A percentile compares a stretch with the other conserved stretches of the same genome.
phyloP scores from a whole-genome alignment of 2,888 invertebrate species.

The Bruchidius siliquastri region DNA sequence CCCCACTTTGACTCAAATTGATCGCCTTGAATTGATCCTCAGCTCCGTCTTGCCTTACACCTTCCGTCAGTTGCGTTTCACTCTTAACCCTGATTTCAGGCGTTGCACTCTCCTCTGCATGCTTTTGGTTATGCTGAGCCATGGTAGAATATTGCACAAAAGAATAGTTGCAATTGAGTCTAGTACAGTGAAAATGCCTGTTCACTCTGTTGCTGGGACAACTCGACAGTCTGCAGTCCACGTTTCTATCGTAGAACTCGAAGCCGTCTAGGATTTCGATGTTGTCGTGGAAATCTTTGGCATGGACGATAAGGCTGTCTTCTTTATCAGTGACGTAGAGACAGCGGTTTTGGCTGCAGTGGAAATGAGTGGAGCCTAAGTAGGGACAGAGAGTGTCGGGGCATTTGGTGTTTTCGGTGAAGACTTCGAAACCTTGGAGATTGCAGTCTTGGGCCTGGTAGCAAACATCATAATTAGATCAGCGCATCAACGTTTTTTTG shows the following conservation, averaged over 20 bases:
- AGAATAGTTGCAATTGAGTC: constrained; percentile 65
- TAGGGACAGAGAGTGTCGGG: constrained; percentile 72
- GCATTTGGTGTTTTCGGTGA: constrained; percentile 61
- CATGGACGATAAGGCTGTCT: constrained; percentile 73
- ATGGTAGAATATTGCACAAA: constrained; percentile 72
- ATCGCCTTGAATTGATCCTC: constrained; percentile 36
- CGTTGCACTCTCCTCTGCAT: constrained; percentile 43
- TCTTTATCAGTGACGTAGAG: constrained; percentile 78
- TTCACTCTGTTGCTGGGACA: constrained; percentile 69
- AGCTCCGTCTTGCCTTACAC: constrained; percentile 22
- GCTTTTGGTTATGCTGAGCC: constrained; percentile 67
- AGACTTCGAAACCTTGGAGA: constrained; percentile 59
- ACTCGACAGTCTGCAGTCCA: constrained; percentile 63
- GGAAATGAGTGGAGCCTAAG: constrained; percentile 70
- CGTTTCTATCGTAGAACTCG: constrained; percentile 72
- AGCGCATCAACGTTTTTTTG: too few relatives aligned
- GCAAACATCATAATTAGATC: constrained; percentile 5
- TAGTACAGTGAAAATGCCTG: constrained; percentile 72
- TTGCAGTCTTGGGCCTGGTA: constrained; percentile 51
- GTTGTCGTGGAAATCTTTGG: constrained; percentile 80
- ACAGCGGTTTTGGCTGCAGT: constrained; percentile 78
- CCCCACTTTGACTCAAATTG: constrained; percentile 38
- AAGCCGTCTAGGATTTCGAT: constrained; percentile 80
- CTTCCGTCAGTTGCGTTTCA: constrained; percentile 33
- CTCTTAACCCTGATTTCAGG: constrained; percentile 29